Percentiles rank a stretch among this genome's conserved stretches.
Evolutionary conservation across 2,888 invertebrate species (phyloP).

Genomic region (Psylliodes chrysocephalus): DNA sequence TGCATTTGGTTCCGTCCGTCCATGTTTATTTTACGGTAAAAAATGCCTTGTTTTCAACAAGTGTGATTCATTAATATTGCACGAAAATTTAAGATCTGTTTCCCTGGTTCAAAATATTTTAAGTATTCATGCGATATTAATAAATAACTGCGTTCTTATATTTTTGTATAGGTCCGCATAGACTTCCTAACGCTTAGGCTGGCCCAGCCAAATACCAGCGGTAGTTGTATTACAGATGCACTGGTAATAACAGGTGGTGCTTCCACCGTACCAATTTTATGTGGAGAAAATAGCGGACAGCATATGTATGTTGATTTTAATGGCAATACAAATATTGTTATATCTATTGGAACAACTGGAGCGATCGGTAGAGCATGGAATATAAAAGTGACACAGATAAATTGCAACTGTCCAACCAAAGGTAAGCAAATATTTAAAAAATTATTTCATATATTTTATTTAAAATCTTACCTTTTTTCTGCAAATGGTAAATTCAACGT

Average conservation of each 20-base stretch:
- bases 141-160: too few relatives aligned
- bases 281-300: slow-evolving; percentile 84
- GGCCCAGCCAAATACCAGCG: slow-evolving; percentile 78
- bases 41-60: too few relatives aligned
- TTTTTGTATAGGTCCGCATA: slow-evolving; percentile 76
- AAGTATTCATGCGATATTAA: too few relatives aligned
- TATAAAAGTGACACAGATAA: slow-evolving; percentile 76
- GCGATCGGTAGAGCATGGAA: slow-evolving; percentile 75
- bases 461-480: too few relatives aligned
- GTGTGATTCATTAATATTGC: too few relatives aligned
- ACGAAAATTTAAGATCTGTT: too few relatives aligned
- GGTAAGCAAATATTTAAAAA: slow-evolving; percentile 62
- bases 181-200: slow-evolving; percentile 79
- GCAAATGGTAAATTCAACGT: too few relatives aligned
- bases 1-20: too few relatives aligned
- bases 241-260: slow-evolving; percentile 77
- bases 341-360: slow-evolving; percentile 69
- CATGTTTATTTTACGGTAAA: too few relatives aligned
- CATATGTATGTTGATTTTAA: slow-evolving; percentile 82
- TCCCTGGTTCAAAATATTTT: too few relatives aligned
- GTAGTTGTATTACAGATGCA: slow-evolving; percentile 76
- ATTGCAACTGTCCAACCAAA: slow-evolving; percentile 75
- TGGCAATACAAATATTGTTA: slow-evolving; percentile 72
- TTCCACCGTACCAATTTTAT: slow-evolving; percentile 77
- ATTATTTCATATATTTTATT: background rate